A percentile compares a stretch with the other conserved stretches of the same genome.
Evolutionary conservation across 2,888 invertebrate species (phyloP).

Genomic region (Plagodis pulveraria): DNA sequence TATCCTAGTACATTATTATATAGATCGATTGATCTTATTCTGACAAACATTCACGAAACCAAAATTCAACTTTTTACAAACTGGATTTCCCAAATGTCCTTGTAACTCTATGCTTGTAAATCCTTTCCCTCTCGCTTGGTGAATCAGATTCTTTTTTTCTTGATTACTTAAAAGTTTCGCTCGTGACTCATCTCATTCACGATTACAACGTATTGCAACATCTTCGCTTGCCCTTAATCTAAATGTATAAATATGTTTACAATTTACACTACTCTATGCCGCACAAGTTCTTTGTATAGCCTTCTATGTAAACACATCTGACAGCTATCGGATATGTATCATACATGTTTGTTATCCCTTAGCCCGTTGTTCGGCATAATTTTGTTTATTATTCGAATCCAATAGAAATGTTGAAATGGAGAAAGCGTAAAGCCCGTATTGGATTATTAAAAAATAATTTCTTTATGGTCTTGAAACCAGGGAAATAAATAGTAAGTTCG

Average conservation of each 20-base stretch:
- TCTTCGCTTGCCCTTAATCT: conserved; percentile 28
- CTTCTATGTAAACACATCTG: conserved; percentile 41
- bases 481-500: conserved; percentile 10
- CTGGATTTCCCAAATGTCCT: conserved; percentile 15
- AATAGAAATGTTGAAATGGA: conserved; percentile 9
- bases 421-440: too few relatives aligned
- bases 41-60: neutral
- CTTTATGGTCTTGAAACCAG: neutral
- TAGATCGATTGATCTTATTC: neutral
- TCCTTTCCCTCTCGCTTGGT: conserved; percentile 28
- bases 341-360: conserved; percentile 38
- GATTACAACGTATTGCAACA: conserved; percentile 30
- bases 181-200: conserved; percentile 43
- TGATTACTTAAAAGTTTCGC: conserved; percentile 33
- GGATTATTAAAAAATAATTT: too few relatives aligned
- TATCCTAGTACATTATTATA: too few relatives aligned
- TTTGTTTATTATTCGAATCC: conserved; percentile 17
- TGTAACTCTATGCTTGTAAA: conserved; percentile 18
- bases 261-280: conserved; percentile 38
- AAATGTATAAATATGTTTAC: conserved; percentile 36
- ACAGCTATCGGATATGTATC: conserved; percentile 31
- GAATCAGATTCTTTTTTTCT: conserved; percentile 15
- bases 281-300: conserved; percentile 20
- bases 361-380: conserved; percentile 18
- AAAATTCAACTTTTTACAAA: conserved; percentile 8